Base-by-base conservation (phyloP, 2,888 invertebrate species). In the Hirtodrosophila alboralis region DNA sequence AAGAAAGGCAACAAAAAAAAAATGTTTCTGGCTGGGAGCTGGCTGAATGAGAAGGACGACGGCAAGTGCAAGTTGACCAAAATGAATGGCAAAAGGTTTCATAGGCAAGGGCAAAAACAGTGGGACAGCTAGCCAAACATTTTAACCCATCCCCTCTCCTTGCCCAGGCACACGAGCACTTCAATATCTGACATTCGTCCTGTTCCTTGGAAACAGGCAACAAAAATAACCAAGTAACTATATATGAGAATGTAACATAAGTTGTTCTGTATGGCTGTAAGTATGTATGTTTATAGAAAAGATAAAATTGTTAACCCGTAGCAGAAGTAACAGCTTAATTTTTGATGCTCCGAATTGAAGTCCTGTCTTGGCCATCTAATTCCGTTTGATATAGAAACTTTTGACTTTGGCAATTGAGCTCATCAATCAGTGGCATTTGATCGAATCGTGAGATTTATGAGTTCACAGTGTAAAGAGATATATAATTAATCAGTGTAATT, bases 41-140 rank as follows among this genome's bases (percentile, higher is more conserved):
- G 48, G 30, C 45, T 40, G 48, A 48, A 33, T 45, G 51, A 28
- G 47, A 48, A 16, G 31, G 47, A 60, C 57, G 51, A 69, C 23
- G 23, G 13, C 34, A 84, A 84, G 81, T 84, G 84, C 86, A 84
- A 80, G 86, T 84, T 85, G 84, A 79, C 84, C 86, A 73, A 79
- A 84, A 85, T 68, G 68, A 72, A 84, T 69, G 84, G 84, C 84
- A 81, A 77, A 76, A 74, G 77, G 68, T 83, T 75, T 57, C 76
- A 60, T 57, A 54, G 61, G 75, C 75, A 65, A 65, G 70, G 75
- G 61, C 75, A 69, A 75, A 78, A 83, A 72, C 57, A 54, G 51
- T 76, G 54, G 44, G 30, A 48, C 47, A 47, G 33, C 18, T 27
- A 56, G 14, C 18, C 48, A 30, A 14, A 26, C 13, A 23, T 6